These are phyloP conservation scores for Aplysina aerophoba DNA, from an alignment of 37 sponge, comb jelly and placozoan species.

Conservation along the genomic window DNA sequence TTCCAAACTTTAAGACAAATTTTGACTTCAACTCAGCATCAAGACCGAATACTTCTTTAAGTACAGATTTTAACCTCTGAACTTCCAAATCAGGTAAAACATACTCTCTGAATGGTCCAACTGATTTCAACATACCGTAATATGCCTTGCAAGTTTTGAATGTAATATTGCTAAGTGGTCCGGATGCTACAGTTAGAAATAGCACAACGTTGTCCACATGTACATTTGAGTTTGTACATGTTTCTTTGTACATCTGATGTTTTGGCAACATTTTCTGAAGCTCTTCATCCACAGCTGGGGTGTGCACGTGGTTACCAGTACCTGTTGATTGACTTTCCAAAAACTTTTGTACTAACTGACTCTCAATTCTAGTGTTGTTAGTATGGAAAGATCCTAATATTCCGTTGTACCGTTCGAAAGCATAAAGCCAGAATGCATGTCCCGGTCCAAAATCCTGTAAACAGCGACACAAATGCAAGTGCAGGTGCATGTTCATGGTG, in stretches of 20 bases:
- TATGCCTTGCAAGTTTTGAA: neutral
- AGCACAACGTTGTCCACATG: constrained; percentile 3
- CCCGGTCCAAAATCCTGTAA: constrained; percentile 57
- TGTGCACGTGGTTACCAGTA: too few species aligned
- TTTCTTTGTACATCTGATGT: too few species aligned
- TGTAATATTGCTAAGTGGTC: neutral
- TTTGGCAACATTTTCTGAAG: too few species aligned
- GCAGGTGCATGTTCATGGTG: constrained; percentile 57
- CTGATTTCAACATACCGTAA: neutral
- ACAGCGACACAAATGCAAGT: constrained; percentile 38
- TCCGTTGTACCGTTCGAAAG: constrained; percentile 64
- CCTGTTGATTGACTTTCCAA: too few species aligned
- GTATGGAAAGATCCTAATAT: constrained; percentile 47
- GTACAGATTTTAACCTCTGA: neutral
- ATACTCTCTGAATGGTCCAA: constrained; percentile 19
- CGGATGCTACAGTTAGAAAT: constrained; percentile 1
- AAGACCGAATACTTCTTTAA: neutral
- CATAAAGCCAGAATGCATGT: constrained; percentile 59
- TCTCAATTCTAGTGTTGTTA: constrained; percentile 41
- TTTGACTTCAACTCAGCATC: neutral
- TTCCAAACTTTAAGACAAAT: constrained; percentile 12
- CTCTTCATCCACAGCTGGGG: too few species aligned
- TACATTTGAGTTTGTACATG: too few species aligned
- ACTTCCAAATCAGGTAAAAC: neutral
- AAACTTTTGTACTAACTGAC: constrained; percentile 50